Percentiles rank a stretch among this genome's conserved stretches.
Evolutionary conservation across 2,113 vertebrate species (phyloP).

Genomic region (Charadrius vociferus): DNA sequence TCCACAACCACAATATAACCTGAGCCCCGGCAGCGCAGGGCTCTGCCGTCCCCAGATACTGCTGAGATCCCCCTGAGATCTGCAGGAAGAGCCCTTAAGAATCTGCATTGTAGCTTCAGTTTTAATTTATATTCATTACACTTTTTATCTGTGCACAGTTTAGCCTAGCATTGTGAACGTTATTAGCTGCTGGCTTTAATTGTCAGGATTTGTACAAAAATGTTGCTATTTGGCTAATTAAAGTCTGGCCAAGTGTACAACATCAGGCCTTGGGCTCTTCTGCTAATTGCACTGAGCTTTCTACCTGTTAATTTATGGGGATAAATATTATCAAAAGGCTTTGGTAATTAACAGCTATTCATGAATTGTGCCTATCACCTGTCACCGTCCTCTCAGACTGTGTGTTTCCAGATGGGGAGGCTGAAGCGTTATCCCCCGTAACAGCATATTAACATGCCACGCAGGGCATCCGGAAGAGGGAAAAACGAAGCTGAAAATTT

Average conservation of each 20-base stretch:
- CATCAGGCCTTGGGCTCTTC: not conserved
- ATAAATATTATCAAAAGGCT: slow-evolving; percentile 1
- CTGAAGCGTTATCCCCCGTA: not conserved
- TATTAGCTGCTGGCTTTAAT: slow-evolving; percentile 14
- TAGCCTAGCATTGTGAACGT: not conserved
- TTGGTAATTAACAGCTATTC: not conserved
- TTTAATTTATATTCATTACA: not conserved
- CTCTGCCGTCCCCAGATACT: not conserved
- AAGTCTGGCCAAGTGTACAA: not conserved
- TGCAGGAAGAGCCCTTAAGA: not conserved
- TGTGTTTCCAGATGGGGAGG: not conserved
- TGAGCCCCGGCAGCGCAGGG: not conserved
- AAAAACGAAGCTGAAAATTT: not conserved
- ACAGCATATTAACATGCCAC: not conserved
- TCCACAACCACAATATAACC: not conserved
- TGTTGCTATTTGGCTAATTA: slow-evolving; percentile 1
- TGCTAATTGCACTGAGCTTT: slow-evolving; percentile 9
- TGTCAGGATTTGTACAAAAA: not conserved
- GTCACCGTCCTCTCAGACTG: not conserved
- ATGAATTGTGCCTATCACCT: not conserved
- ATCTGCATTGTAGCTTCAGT: not conserved
- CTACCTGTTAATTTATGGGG: slow-evolving; percentile 27
- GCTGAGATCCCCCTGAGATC: not conserved
- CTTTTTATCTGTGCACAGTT: not conserved
- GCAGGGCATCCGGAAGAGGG: not conserved